A percentile compares a stretch with the other conserved stretches of the same genome.
Evolutionary conservation across 2,888 invertebrate species (phyloP).

Genomic region (Drosophila eohydei): DNA sequence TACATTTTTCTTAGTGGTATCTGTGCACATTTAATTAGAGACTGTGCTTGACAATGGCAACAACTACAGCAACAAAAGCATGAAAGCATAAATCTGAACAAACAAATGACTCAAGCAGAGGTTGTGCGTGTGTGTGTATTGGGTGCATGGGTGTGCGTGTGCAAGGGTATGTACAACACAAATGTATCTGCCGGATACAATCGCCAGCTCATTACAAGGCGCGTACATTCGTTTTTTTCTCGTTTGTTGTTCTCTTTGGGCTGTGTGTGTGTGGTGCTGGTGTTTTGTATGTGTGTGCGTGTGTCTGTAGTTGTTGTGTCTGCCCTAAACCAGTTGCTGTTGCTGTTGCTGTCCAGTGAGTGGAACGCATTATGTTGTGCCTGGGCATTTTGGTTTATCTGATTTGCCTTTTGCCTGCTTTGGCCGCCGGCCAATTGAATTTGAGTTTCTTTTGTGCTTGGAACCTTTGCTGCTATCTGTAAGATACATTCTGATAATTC

Average conservation of each 20-base stretch:
- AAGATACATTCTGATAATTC: slow-evolving; percentile 54
- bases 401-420: slow-evolving; percentile 61
- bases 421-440: slow-evolving; percentile 56
- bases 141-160: not conserved
- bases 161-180: slow-evolving; percentile 36
- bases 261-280: not conserved
- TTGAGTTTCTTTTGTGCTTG: slow-evolving; percentile 48
- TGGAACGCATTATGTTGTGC: slow-evolving; percentile 53
- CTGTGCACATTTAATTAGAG: slow-evolving; percentile 56
- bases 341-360: slow-evolving; percentile 34
- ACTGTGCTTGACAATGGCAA: slow-evolving; percentile 50
- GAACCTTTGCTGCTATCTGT: slow-evolving; percentile 50
- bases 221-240: slow-evolving; percentile 27
- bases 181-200: slow-evolving; percentile 74
- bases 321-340: slow-evolving; percentile 42
- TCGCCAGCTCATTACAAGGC: slow-evolving; percentile 73
- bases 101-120: slow-evolving; percentile 38
- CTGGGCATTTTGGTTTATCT: slow-evolving; percentile 66
- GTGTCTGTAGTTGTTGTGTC: slow-evolving; percentile 3
- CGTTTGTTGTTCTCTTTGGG: slow-evolving; percentile 24
- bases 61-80: slow-evolving; percentile 33
- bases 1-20: slow-evolving; percentile 8
- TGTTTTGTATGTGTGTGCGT: not conserved
- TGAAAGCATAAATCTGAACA: slow-evolving; percentile 65
- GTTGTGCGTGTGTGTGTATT: not conserved